Percentiles rank a stretch among this genome's conserved stretches.
These are phyloP conservation scores for Hybognathus amarus DNA, from an alignment of 2,797 vertebrate genomes.

Conservation along the genomic window DNA sequence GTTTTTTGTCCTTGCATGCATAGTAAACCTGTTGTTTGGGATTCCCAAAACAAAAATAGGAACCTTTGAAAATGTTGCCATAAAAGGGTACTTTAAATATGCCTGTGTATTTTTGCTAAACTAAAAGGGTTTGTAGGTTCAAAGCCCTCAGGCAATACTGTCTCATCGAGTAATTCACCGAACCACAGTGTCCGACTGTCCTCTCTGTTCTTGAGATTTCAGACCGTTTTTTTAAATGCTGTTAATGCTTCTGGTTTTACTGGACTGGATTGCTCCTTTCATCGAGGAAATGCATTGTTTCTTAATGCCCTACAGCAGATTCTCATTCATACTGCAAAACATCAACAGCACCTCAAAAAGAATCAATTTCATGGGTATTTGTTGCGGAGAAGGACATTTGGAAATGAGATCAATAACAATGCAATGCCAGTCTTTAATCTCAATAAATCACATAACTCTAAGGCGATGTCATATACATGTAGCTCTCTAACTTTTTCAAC, in stretches of 20 bases:
- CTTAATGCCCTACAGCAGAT: neutral
- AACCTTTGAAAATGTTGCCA: too few relatives aligned
- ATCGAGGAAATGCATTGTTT: slow-evolving; percentile 9
- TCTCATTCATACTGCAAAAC: slow-evolving; percentile 6
- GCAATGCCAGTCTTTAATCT: neutral
- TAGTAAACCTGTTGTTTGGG: too few relatives aligned
- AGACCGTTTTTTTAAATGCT: neutral
- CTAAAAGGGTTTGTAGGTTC: neutral
- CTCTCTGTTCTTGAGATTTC: neutral
- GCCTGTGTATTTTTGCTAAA: neutral
- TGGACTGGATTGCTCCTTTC: neutral
- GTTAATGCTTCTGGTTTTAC: neutral
- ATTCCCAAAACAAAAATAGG: too few relatives aligned
- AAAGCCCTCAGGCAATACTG: neutral
- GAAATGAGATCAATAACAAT: neutral
- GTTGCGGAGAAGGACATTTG: neutral
- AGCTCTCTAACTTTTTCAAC: neutral
- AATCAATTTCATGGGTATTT: neutral
- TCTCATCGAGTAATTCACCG: neutral
- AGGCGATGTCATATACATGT: neutral
- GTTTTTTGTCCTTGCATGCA: too few relatives aligned
- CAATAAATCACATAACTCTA: neutral
- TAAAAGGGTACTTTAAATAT: too few relatives aligned
- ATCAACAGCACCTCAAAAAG: neutral
- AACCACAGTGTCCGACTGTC: neutral